Conservation (phyloP, 2,113 vertebrate genomes). For the Leucoraja erinaceus region DNA sequence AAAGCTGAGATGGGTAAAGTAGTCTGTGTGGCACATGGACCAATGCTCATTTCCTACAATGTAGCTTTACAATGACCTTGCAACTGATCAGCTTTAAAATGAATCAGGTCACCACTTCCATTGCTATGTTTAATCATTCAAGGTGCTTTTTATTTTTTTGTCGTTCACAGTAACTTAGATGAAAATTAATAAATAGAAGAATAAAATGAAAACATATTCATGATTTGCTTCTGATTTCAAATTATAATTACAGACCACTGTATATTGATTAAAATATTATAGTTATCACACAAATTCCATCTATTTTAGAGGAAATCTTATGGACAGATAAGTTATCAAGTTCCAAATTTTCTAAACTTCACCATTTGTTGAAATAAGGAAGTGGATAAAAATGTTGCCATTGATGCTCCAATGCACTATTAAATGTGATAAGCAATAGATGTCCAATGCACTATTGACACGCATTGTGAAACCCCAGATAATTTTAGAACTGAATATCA, state of each 20-base stretch:
- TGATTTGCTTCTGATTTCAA: not conserved
- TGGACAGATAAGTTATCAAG: not conserved
- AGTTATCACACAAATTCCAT: not conserved
- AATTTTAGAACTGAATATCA: constrained; percentile 49
- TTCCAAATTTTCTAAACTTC: constrained; percentile 46
- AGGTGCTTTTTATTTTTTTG: constrained; percentile 23
- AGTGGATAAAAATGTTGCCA: too few species aligned
- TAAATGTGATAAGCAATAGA: too few species aligned
- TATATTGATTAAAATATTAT: not conserved
- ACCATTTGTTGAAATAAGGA: constrained; percentile 53
- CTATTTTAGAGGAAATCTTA: constrained; percentile 3
- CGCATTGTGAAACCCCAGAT: not conserved
- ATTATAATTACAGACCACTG: not conserved
- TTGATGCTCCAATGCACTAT: too few species aligned
- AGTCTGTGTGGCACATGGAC: constrained; percentile 54
- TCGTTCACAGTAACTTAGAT: constrained; percentile 13
- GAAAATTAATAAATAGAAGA: not conserved
- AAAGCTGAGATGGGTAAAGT: constrained; percentile 80
- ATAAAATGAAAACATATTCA: not conserved
- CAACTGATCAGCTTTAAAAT: constrained; percentile 54
- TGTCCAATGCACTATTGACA: too few species aligned
- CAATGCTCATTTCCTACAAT: constrained; percentile 48
- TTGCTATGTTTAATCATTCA: constrained; percentile 1
- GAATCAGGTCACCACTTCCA: constrained; percentile 49
- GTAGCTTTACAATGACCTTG: constrained; percentile 64